Percentiles rank a stretch among this genome's conserved stretches.
Conservation (phyloP, 2,888 invertebrate species). For the Limnephilus auricula region DNA sequence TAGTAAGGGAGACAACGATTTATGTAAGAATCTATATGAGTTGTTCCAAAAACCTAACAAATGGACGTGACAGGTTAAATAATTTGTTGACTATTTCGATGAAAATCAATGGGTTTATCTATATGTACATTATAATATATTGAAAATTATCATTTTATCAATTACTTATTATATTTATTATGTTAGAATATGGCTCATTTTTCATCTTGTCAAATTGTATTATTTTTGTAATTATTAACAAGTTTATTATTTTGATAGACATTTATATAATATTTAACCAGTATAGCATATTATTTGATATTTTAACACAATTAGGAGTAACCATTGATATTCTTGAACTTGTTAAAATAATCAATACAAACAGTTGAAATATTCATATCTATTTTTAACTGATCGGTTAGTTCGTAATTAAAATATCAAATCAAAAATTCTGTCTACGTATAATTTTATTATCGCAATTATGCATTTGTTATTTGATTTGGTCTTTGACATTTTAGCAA, state of each 20-base stretch:
- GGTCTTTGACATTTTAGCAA: neutral
- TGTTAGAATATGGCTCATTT: neutral
- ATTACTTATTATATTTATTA: neutral
- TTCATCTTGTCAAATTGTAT: neutral
- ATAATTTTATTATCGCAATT: neutral
- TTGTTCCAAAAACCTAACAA: too few species aligned
- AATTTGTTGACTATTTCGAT: neutral
- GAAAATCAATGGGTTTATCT: neutral
- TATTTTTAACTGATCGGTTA: neutral
- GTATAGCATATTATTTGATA: neutral
- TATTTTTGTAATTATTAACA: neutral
- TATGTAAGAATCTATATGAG: too few species aligned
- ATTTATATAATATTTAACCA: neutral
- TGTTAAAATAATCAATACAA: neutral
- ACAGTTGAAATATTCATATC: neutral
- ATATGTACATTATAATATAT: neutral
- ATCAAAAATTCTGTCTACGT: too few species aligned
- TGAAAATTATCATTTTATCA: neutral
- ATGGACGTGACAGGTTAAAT: too few species aligned
- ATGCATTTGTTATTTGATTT: neutral
- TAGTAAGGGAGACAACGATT: too few species aligned
- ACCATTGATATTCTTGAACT: neutral
- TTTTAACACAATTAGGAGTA: neutral
- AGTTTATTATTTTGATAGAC: neutral
- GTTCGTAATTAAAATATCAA: neutral